Evolutionary conservation across 1,140 invertebrate genomes (phyloP), one percentile per base, ranked within the genome.

Genomic region (Neotoxoptera formosana): DNA sequence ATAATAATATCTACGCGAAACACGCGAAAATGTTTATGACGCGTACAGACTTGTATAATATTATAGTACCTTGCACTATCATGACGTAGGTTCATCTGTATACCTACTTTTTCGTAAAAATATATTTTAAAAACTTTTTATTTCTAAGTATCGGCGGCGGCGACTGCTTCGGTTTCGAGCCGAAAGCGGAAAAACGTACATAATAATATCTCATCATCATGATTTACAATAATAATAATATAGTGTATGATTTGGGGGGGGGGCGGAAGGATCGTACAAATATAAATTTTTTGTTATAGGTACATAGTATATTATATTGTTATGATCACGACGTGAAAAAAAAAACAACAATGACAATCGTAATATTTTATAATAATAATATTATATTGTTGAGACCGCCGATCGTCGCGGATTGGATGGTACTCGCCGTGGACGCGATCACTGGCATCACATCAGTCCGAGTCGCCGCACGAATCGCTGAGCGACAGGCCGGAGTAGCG

Each of bases 381-480:
- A 7, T 23, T 7, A 53, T 53, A 53, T 51, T 11, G 11, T 17
- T 51, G 48, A 9, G 3, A 6, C 7, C 56, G 7, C 30, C 60
- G n/a, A n/a, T n/a, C n/a, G n/a, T n/a, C n/a, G n/a, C n/a, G n/a
- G n/a, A n/a, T n/a, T n/a, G 56, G 56, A n/a, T 14, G n/a, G 30
- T 67, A n/a, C 30, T 41, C 4, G 41, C 41, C 4, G 41, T 4
- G 34, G 36, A 25, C 9, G 2, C n/a, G n/a, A n/a, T n/a, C n/a
- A n/a, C n/a, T n/a, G n/a, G n/a, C n/a, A 41, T 1, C 81, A 7
- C 41, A 93, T 20, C 41, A 93, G 67, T 93, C 91, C 45, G 91
- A 93, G 34, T 93, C 91, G 7, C 91, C 91, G 34, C 91, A 93
- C 67, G 91, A 93, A 41, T 93, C 91, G 76, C 91, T 93, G 34